Evolutionary conservation across 92 coral and sea anemone species (phyloP), one percentile per base, ranked within the genome.

Genomic region (Porites cylindrica): DNA sequence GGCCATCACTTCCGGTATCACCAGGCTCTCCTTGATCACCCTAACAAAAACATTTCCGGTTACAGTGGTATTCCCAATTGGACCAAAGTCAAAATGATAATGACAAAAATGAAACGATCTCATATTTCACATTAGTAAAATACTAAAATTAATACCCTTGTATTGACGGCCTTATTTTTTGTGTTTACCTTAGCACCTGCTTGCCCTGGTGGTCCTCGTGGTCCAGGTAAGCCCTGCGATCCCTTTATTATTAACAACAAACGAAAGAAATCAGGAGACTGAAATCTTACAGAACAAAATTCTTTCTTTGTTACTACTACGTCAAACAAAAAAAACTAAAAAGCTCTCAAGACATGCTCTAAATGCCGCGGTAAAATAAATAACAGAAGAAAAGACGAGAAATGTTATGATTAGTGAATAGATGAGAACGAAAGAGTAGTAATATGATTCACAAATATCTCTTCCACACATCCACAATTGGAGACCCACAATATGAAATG

Each of bases 171-270:
- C 61, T 56, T 23, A 8, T 16, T 16, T 11, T 16, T 67, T 3
- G 16, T 6, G 26, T 67, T n/a, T 81, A 96, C 98, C 98, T 96
- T 96, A 8, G 92, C 87, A 78, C 99, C 99, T 2, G 94, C 93
- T 17, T 89, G 89, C 9, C 99, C 99, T 12, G 93, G 91, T 10
- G 91, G 89, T 74, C 99, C 99, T 9, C 95, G 94, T 3, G 94
- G 92, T 38, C 99, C 99, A 24, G 87, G 13, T 14, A 88, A 88
- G 52, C 98, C 98, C 18, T 75, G 63, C 2, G 94, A 68, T 38
- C 98, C 98, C 98, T 95, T 54, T 56, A 56, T 14, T 10, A 56
- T 38, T 12, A 70, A 77, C 32, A 80, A 64, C 0, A 71, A 47
- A 47, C 56, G 26, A 38, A 66, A 66, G 10, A 76, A 2, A 17